Conservation (phyloP, 2,888 invertebrate genomes). For the Agrochola litura region DNA sequence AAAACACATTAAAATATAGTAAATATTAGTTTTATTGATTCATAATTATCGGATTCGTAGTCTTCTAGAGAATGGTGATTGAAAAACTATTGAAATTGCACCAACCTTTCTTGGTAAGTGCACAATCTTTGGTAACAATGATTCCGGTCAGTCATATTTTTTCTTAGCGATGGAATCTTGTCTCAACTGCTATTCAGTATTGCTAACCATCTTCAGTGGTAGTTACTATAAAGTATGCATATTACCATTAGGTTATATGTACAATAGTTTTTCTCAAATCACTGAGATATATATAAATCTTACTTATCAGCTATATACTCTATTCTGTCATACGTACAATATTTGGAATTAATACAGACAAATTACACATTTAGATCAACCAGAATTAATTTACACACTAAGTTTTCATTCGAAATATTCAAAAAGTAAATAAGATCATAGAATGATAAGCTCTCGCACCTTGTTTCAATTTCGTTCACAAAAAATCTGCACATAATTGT, state of each 20-base stretch:
- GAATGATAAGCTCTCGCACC: slow-evolving; percentile 7
- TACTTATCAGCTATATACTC: slow-evolving; percentile 30
- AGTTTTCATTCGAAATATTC: slow-evolving; percentile 42
- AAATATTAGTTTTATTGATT: slow-evolving; percentile 63
- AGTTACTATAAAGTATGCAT: neutral
- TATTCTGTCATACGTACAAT: slow-evolving; percentile 32
- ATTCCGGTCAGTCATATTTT: neutral
- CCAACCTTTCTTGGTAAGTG: neutral
- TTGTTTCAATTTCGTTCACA: slow-evolving; percentile 2
- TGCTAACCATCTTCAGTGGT: neutral
- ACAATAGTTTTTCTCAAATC: slow-evolving; percentile 24
- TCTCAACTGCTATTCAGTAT: neutral
- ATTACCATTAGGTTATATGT: neutral
- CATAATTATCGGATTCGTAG: slow-evolving; percentile 46
- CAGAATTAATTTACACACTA: slow-evolving; percentile 18
- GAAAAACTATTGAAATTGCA: slow-evolving; percentile 29
- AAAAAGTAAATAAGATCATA: slow-evolving; percentile 8
- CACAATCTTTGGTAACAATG: slow-evolving; percentile 7
- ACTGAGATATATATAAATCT: slow-evolving; percentile 40
- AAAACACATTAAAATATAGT: slow-evolving; percentile 52
- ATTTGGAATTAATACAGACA: slow-evolving; percentile 50
- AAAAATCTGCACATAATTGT: neutral
- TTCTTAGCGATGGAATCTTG: neutral
- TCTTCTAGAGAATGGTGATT: slow-evolving; percentile 12
- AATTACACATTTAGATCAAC: slow-evolving; percentile 41